These are phyloP conservation scores for Cotesia chilonis DNA, from an alignment of 1,140 invertebrate genomes.

Conservation along the genomic window DNA sequence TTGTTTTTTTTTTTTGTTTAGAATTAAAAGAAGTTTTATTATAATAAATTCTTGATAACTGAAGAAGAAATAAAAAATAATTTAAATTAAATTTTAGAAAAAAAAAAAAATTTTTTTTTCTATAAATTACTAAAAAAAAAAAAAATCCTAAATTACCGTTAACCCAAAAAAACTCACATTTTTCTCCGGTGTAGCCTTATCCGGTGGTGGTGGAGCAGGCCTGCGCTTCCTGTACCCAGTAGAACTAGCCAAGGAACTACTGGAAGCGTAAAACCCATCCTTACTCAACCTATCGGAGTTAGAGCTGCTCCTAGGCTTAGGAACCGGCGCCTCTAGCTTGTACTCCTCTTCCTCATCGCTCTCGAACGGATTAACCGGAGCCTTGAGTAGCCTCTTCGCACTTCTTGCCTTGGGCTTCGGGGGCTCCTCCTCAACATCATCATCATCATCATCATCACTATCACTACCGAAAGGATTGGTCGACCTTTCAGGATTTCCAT, in stretches of 20 bases:
- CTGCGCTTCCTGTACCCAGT: constrained; percentile 71
- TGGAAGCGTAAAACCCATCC: constrained; percentile 53
- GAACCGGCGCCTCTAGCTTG: constrained; percentile 60
- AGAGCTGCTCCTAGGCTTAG: constrained; percentile 65
- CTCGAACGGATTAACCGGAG: constrained; percentile 75
- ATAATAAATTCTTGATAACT: too few relatives aligned
- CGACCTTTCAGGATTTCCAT: constrained; percentile 55
- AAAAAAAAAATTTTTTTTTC: too few relatives aligned
- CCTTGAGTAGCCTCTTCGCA: constrained; percentile 55
- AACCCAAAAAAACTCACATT: too few relatives aligned
- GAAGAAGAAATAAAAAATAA: too few relatives aligned
- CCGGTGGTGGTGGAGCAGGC: constrained; percentile 74
- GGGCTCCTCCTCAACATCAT: constrained; percentile 52
- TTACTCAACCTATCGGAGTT: constrained; percentile 53
- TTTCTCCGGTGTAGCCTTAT: constrained; percentile 48
- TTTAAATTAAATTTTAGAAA: too few relatives aligned
- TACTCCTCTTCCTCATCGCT: constrained; percentile 68
- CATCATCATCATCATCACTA: constrained; percentile 71
- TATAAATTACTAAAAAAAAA: too few relatives aligned
- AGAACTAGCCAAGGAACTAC: constrained; percentile 56
- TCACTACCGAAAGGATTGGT: constrained; percentile 79
- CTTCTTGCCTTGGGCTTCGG: constrained; percentile 50
- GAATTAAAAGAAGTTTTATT: too few relatives aligned
- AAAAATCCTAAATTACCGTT: too few relatives aligned
- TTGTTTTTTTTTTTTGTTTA: too few relatives aligned